Conservation (phyloP, 2,888 invertebrate genomes). For the Philhelius pedissequus region DNA sequence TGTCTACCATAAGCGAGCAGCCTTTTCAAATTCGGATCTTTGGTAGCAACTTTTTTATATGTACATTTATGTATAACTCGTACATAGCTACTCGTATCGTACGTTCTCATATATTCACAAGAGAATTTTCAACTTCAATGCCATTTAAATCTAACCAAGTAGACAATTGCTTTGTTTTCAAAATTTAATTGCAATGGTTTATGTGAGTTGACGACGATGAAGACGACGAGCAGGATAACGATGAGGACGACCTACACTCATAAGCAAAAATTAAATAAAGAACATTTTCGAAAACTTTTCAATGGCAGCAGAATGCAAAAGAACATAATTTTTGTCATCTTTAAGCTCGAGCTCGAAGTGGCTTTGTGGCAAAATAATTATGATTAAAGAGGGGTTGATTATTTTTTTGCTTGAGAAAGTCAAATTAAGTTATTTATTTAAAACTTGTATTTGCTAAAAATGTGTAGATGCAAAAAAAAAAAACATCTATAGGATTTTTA, state of each 20-base stretch:
- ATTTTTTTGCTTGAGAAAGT: not conserved
- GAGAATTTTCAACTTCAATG: conserved; percentile 25
- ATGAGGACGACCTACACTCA: not conserved
- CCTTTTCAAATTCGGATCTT: not conserved
- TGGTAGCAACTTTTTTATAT: conserved; percentile 20
- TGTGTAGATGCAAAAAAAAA: too few species aligned
- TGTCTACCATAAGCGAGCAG: not conserved
- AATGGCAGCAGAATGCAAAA: not conserved
- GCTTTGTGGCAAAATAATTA: not conserved
- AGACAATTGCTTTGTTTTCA: conserved; percentile 60
- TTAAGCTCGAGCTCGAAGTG: not conserved
- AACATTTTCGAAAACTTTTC: not conserved
- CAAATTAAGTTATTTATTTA: not conserved
- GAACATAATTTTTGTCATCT: conserved; percentile 2
- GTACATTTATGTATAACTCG: not conserved
- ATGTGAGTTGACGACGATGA: conserved; percentile 12
- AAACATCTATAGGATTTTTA: too few species aligned
- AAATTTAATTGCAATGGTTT: conserved; percentile 62
- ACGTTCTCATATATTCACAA: not conserved
- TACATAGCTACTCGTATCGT: not conserved
- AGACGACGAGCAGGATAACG: not conserved
- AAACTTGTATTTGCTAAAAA: too few species aligned
- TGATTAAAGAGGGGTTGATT: not conserved
- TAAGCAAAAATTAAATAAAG: conserved; percentile 2
- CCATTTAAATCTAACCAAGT: conserved; percentile 43